Percentiles rank a stretch among this genome's conserved stretches.
These are phyloP conservation scores for Chrysolina haemoptera DNA, from an alignment of 2,888 invertebrate genomes.

Conservation along the genomic window DNA sequence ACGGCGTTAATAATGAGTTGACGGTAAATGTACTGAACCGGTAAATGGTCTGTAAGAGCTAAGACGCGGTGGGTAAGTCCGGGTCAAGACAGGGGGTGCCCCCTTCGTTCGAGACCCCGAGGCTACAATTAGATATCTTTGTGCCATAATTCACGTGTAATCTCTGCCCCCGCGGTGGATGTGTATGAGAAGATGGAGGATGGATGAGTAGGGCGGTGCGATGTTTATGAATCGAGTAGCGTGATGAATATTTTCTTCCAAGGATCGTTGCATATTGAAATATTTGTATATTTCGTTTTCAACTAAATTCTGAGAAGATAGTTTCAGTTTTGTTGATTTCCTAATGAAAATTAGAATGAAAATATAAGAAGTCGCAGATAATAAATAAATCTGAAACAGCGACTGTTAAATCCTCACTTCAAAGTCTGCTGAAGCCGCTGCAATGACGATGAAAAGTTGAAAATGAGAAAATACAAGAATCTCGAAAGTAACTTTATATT, in stretches of 20 bases:
- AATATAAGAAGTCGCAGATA: too few relatives aligned
- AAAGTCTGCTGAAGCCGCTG: too few relatives aligned
- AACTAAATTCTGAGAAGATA: too few relatives aligned
- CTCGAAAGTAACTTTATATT: too few relatives aligned
- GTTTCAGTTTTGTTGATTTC: too few relatives aligned
- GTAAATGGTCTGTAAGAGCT: constrained; percentile 69
- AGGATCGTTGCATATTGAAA: constrained; percentile 3
- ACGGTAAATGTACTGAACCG: constrained; percentile 69
- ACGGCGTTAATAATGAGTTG: constrained; percentile 67
- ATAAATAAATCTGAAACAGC: too few relatives aligned
- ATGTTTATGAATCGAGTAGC: constrained; percentile 13
- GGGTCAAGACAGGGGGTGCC: constrained; percentile 64
- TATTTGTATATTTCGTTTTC: too few relatives aligned
- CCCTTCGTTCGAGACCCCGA: constrained; percentile 54
- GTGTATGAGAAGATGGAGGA: constrained; percentile 27
- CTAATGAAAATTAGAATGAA: too few relatives aligned
- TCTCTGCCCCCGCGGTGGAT: constrained; percentile 62
- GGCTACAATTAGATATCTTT: constrained; percentile 73
- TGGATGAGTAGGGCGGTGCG: constrained; percentile 3
- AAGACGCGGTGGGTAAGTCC: constrained; percentile 52
- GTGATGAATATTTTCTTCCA: constrained; percentile 24
- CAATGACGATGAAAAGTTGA: too few relatives aligned
- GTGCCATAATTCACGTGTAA: constrained; percentile 76
- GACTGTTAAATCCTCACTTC: too few relatives aligned
- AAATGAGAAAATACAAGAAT: too few relatives aligned